Evolutionary conservation across 2,797 vertebrate species (phyloP).

Genomic region (Sebastes cheni): DNA sequence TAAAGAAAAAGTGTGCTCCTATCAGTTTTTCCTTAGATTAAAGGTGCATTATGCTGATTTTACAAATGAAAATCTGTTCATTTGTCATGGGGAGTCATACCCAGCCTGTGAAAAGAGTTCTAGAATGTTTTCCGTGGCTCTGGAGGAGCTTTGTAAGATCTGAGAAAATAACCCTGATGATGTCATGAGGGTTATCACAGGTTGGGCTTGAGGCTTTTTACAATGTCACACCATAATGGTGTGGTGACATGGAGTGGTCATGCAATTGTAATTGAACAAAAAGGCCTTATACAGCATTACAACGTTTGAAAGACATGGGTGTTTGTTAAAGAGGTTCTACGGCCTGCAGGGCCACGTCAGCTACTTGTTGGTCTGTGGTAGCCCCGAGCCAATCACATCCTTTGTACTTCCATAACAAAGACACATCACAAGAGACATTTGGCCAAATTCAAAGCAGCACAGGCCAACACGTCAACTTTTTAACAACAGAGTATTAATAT

Average conservation of each 20-base stretch:
- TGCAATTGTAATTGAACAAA: background rate
- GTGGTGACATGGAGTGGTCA: background rate
- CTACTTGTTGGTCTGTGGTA: background rate
- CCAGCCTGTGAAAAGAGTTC: background rate
- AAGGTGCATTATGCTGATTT: background rate
- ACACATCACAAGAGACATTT: background rate
- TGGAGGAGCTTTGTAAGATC: too few relatives aligned
- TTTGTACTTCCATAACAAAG: background rate
- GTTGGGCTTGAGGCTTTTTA: background rate
- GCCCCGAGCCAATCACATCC: background rate
- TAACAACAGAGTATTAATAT: rapidly evolving
- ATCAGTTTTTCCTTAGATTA: background rate
- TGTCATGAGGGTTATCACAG: background rate
- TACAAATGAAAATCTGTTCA: background rate
- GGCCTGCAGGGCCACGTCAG: background rate
- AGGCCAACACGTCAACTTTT: background rate
- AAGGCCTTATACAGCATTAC: background rate
- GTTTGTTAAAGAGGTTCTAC: background rate
- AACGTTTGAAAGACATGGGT: background rate
- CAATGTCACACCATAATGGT: background rate
- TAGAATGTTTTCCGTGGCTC: background rate
- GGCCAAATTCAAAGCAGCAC: background rate
- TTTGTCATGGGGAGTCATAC: background rate
- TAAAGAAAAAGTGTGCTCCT: background rate
- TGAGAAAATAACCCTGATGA: background rate